Conservation (phyloP, 2,113 vertebrate genomes). For the Dunckerocampus dactyliophorus region DNA sequence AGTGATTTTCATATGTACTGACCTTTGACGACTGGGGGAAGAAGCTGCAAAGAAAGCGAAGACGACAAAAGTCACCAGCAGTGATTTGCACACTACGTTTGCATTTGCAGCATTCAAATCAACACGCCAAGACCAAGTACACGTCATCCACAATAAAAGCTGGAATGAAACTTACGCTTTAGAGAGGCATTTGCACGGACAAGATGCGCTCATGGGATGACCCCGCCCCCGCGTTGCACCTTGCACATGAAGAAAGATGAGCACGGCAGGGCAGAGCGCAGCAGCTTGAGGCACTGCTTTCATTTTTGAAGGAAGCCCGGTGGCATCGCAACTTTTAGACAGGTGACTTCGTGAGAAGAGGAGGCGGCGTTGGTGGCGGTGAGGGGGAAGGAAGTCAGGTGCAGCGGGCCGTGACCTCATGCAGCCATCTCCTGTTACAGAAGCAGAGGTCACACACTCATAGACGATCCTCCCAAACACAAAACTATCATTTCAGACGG, state of each 20-base stretch:
- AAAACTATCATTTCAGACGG: not conserved
- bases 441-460: not conserved
- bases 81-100: constrained; percentile 5
- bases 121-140: constrained; percentile 4
- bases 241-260: not conserved
- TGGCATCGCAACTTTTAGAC: not conserved
- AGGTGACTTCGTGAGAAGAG: not conserved
- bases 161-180: constrained; percentile 47
- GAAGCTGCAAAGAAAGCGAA: not conserved
- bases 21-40: constrained; percentile 41
- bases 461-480: not conserved
- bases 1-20: constrained; percentile 24
- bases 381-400: constrained; percentile 27
- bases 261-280: too few relatives aligned
- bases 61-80: constrained; percentile 8
- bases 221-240: not conserved
- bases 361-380: not conserved
- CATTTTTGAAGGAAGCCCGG: too few relatives aligned
- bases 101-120: constrained; percentile 1
- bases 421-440: constrained; percentile 61
- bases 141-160: not conserved
- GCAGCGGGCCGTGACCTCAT: constrained; percentile 49
- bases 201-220: too few relatives aligned
- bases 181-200: constrained; percentile 44
- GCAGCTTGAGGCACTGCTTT: too few relatives aligned